Percentiles rank a stretch among this genome's conserved stretches.
Conservation (phyloP, 2,797 vertebrate species). For the Acrocephalus scirpaceus region DNA sequence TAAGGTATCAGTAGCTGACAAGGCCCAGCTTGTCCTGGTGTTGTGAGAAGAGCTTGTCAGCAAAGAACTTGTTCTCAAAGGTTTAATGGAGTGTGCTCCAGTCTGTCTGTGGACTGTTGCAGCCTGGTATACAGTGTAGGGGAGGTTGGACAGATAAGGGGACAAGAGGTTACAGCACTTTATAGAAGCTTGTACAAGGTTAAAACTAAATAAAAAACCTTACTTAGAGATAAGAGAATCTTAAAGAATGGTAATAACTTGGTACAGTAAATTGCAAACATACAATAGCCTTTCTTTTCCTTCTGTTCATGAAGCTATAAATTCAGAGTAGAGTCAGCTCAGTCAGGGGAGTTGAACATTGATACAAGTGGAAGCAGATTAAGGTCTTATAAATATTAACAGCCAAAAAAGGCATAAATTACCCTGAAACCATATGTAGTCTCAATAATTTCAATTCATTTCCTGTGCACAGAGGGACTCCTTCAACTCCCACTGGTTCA, state of each 20-base stretch:
- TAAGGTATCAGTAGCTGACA: background rate
- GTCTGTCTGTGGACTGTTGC: background rate
- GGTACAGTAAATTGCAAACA: background rate
- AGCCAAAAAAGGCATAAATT: slow-evolving; percentile 35
- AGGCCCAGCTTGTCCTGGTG: background rate
- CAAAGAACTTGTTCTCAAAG: background rate
- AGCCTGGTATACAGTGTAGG: background rate
- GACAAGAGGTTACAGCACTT: background rate
- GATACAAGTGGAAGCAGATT: slow-evolving; percentile 42
- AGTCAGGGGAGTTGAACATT: background rate
- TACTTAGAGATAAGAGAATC: background rate
- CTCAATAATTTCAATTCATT: slow-evolving; percentile 60
- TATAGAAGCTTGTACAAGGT: background rate
- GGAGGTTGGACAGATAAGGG: background rate
- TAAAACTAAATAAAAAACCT: background rate
- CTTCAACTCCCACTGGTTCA: slow-evolving; percentile 38
- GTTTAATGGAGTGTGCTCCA: background rate
- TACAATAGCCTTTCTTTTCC: background rate
- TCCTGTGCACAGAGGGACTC: slow-evolving; percentile 43
- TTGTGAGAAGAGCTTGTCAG: background rate
- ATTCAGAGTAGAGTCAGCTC: background rate
- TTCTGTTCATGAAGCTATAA: background rate
- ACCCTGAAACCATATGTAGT: slow-evolving; percentile 37
- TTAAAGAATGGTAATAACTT: background rate
- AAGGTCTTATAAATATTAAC: slow-evolving; percentile 51